Evolutionary conservation across 2,113 vertebrate species (phyloP).

Genomic region (Paralichthys olivaceus): DNA sequence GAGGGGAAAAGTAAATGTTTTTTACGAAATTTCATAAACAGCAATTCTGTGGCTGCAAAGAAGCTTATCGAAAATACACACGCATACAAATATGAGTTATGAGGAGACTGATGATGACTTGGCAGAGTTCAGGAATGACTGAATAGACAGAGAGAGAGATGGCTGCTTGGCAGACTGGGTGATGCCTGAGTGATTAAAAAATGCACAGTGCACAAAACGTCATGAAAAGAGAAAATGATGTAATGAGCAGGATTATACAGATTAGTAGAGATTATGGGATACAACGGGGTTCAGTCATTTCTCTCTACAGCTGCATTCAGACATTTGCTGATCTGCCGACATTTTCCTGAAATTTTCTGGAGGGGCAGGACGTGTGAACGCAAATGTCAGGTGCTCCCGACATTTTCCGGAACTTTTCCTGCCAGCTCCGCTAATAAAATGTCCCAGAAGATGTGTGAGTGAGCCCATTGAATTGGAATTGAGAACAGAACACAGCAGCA

Average conservation of each 20-base stretch:
- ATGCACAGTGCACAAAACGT: slow-evolving; percentile 4
- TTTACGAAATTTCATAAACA: slow-evolving; percentile 37
- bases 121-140: slow-evolving; percentile 7
- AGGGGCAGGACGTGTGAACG: too few relatives aligned
- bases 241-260: neutral
- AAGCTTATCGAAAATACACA: slow-evolving; percentile 8
- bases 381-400: too few relatives aligned
- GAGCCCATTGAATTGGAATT: neutral
- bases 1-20: slow-evolving; percentile 7
- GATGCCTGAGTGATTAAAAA: slow-evolving; percentile 32
- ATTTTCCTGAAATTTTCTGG: too few relatives aligned
- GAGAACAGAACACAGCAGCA: slow-evolving; percentile 2
- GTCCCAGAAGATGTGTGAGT: too few relatives aligned
- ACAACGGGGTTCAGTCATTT: neutral
- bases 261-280: neutral
- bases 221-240: slow-evolving; percentile 1
- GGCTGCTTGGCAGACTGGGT: slow-evolving; percentile 16
- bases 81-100: neutral
- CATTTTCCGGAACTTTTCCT: too few relatives aligned
- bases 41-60: slow-evolving; percentile 15
- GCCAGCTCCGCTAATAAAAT: too few relatives aligned
- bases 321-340: too few relatives aligned
- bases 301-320: too few relatives aligned
- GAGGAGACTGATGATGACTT: slow-evolving; percentile 30
- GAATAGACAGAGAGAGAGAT: slow-evolving; percentile 20